phyloP scores from a whole-genome alignment of 37 sponge, comb jelly and placozoan genomes.

The Ephydatia muelleri region DNA sequence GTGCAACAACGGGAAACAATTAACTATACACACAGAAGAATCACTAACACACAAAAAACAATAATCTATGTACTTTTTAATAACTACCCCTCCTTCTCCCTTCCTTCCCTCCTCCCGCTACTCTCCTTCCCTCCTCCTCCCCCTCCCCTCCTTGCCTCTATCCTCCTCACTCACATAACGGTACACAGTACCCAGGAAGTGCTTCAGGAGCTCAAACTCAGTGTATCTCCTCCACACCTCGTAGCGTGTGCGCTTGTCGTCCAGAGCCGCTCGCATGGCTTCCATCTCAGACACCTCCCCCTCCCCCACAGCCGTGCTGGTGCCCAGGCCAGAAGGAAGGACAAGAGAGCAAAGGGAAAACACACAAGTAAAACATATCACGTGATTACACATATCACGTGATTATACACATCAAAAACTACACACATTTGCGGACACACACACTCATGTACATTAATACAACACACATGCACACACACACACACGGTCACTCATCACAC shows the following conservation, averaged over 20 bases:
- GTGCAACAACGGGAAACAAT: too few relatives aligned
- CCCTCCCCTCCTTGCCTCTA: conserved; percentile 1
- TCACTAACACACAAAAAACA: not conserved
- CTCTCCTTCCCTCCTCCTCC: not conserved
- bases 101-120: not conserved
- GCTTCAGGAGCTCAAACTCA: conserved; percentile 77
- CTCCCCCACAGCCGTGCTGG: not conserved
- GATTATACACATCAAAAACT: not conserved
- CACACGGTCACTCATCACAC: too few relatives aligned
- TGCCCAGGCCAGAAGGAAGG: not conserved
- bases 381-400: not conserved
- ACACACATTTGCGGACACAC: too few relatives aligned
- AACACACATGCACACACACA: too few relatives aligned
- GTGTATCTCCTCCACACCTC: conserved; percentile 84
- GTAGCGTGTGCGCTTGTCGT: conserved; percentile 3
- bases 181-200: conserved; percentile 61
- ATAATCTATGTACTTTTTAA: not conserved
- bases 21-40: too few relatives aligned
- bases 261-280: not conserved
- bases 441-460: too few relatives aligned
- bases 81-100: not conserved
- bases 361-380: not conserved
- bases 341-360: not conserved
- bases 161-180: conserved; percentile 56
- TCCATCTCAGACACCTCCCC: not conserved